phyloP scores from a whole-genome alignment of 2,797 vertebrate genomes.

The Darevskia mixta region DNA sequence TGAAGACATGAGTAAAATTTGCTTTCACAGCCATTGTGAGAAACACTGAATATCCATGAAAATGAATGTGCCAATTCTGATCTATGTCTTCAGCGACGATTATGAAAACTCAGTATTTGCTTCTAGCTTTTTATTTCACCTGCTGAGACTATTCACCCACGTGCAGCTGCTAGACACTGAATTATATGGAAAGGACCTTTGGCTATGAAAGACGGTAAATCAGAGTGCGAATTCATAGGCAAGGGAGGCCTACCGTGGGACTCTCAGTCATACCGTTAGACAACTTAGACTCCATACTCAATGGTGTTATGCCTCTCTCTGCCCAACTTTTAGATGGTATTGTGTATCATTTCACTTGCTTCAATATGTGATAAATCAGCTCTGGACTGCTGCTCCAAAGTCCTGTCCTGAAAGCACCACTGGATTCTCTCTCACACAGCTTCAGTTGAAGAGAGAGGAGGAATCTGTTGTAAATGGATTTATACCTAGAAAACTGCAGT shows the following conservation, averaged over 20 bases:
- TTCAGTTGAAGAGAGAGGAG: too few relatives aligned
- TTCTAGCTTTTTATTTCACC: conserved; percentile 52
- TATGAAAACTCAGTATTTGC: conserved; percentile 44
- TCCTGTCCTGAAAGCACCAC: background rate
- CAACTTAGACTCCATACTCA: too few relatives aligned
- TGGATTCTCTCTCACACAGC: background rate
- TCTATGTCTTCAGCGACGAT: conserved; percentile 25
- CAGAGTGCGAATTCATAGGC: background rate
- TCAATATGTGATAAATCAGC: background rate
- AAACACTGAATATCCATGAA: conserved; percentile 41
- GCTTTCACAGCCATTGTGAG: conserved; percentile 52
- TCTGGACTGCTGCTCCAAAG: background rate
- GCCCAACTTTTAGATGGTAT: too few relatives aligned
- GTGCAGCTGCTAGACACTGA: conserved; percentile 2
- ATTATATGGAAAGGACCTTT: conserved; percentile 5
- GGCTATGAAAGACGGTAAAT: background rate
- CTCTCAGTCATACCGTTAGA: too few relatives aligned
- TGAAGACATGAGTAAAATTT: conserved; percentile 39
- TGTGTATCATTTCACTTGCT: too few relatives aligned
- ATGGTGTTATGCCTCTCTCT: too few relatives aligned
- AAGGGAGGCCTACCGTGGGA: background rate
- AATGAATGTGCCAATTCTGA: conserved; percentile 52
- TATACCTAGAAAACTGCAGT: too few relatives aligned
- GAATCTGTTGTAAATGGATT: too few relatives aligned
- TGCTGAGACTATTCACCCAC: background rate